Percentiles rank a stretch among this genome's conserved stretches.
These are phyloP conservation scores for Prionchulus punctatus DNA, from an alignment of 2,888 invertebrate species.

Conservation along the genomic window DNA sequence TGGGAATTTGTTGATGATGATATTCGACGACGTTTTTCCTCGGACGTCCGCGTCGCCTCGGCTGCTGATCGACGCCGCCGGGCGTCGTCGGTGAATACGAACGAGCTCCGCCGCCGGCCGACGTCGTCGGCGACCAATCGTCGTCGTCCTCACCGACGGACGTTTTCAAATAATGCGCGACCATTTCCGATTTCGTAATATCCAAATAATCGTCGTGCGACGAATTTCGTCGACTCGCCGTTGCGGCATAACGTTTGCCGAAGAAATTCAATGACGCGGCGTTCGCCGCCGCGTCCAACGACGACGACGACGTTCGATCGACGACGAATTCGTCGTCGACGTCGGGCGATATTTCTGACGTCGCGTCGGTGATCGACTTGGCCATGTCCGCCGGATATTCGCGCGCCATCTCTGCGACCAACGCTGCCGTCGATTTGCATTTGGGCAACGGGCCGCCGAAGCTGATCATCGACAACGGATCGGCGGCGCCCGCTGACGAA, in stretches of 20 bases:
- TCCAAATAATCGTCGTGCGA: not conserved
- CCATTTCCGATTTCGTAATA: not conserved
- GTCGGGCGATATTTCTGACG: no score
- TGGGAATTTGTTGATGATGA: no score
- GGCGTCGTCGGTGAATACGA: constrained; percentile 19
- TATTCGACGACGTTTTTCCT: no score
- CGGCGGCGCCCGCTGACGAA: not conserved
- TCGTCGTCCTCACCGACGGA: not conserved
- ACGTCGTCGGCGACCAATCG: not conserved
- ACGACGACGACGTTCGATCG: no score
- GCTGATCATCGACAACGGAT: not conserved
- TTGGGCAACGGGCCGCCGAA: not conserved
- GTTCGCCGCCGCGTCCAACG: not conserved
- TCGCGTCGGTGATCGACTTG: not conserved
- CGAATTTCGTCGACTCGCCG: not conserved
- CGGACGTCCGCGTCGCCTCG: no score
- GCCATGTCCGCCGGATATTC: constrained; percentile 5
- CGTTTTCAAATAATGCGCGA: not conserved
- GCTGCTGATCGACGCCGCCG: constrained; percentile 17
- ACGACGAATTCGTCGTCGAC: no score
- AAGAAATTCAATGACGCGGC: not conserved
- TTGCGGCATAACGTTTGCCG: not conserved
- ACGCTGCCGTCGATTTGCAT: constrained; percentile 12
- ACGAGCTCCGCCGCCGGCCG: constrained; percentile 8
- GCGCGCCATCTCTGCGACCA: constrained; percentile 12